Evolutionary conservation across 2,797 vertebrate genomes (phyloP), one percentile per base, ranked within the genome.

Genomic region (Sebastes taczanowskii): DNA sequence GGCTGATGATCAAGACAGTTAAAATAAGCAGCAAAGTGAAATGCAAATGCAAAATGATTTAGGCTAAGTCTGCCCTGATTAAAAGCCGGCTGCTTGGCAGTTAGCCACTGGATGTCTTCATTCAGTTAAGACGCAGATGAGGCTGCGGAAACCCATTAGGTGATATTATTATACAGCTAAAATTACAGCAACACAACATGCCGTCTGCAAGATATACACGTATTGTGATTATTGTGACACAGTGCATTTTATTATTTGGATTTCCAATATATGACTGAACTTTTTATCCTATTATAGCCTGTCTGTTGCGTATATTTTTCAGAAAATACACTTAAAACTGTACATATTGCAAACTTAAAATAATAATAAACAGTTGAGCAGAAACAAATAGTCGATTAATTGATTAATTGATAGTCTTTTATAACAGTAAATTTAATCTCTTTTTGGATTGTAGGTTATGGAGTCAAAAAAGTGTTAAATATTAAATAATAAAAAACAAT

Each of bases 61-160:
- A 52, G 89, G 73, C 81, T 71, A 75, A 88, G 85, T 88, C 81
- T 88, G 91, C 82, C 86, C 90, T 86, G 85, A 91, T 89, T 91
- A 90, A 86, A 88, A 88, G 86, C 84, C 11, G 76, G 77, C 83
- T 81, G 84, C 91, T 90, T 93, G 92, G 93, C 91, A 89, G 83
- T 73, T 76, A 55, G 87, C 91, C 93, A 89, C 87, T 53, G 69
- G 60, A 75, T 80, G 71, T 88, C 82, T 90, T 68, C 69, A 78
- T 83, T 82, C 69, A 71, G 68, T 65, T 67, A 77, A 86, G 82
- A 79, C 84, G 82, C 73, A 42, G 81, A 85, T 68, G 76, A 90
- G 71, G 64, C 86, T 77, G 73, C 16, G 55, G 78, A 84, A 84
- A 90, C 46, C 67, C 79, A 83, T 87, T 87, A 72, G 74, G 70